phyloP scores from a whole-genome alignment of 2,888 invertebrate species.

The Lycaena phlaeas region DNA sequence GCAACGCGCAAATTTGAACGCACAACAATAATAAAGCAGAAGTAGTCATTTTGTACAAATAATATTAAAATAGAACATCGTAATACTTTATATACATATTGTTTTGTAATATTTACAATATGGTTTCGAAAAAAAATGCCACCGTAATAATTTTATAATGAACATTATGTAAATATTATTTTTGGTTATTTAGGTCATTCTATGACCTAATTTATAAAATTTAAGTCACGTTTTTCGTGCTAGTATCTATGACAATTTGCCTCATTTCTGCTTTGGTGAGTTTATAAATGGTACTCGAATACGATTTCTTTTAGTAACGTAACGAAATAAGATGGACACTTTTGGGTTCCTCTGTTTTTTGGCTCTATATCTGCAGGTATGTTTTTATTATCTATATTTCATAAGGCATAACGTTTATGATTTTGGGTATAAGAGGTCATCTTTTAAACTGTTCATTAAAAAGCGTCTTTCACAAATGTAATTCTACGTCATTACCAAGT shows the following conservation, averaged over 20 bases:
- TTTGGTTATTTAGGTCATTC: neutral
- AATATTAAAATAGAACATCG: too few species aligned
- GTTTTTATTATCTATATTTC: too few species aligned
- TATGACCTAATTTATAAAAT: slow-evolving; percentile 2
- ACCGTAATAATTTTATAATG: slow-evolving; percentile 2
- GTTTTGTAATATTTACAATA: slow-evolving; percentile 7
- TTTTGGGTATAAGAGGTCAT: too few species aligned
- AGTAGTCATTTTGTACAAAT: too few species aligned
- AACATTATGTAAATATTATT: neutral
- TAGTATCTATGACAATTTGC: neutral
- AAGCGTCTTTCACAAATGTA: too few species aligned
- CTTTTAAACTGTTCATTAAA: too few species aligned
- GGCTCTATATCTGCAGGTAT: slow-evolving; percentile 1
- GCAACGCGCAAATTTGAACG: neutral
- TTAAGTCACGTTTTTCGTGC: slow-evolving; percentile 4
- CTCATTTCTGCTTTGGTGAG: neutral
- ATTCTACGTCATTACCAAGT: too few species aligned
- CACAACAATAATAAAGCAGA: neutral
- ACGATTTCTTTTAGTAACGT: neutral
- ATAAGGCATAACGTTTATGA: too few species aligned
- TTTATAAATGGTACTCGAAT: neutral
- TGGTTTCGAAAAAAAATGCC: slow-evolving; percentile 1
- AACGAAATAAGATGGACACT: neutral
- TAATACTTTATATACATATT: slow-evolving; percentile 6
- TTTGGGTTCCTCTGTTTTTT: neutral